phyloP scores from a whole-genome alignment of 2,888 invertebrate genomes.

The Myopa tessellatipennis region DNA sequence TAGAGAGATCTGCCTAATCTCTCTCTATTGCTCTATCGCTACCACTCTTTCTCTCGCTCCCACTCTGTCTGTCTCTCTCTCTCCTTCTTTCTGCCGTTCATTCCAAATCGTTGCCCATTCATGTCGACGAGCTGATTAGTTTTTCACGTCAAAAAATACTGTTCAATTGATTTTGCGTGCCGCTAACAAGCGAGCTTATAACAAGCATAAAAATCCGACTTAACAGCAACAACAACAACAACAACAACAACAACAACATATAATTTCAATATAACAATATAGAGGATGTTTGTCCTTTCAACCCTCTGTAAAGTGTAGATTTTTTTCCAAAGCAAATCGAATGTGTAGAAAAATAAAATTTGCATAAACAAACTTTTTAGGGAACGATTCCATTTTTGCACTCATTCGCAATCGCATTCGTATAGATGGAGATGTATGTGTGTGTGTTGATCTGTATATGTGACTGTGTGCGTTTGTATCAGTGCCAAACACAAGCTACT shows the following conservation, averaged over 20 bases:
- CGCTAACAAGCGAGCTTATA: background rate
- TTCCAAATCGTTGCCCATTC: background rate
- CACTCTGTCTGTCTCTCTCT: background rate
- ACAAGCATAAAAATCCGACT: background rate
- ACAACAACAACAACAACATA: slow-evolving; percentile 6
- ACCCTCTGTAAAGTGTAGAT: background rate
- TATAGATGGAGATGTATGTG: too few relatives aligned
- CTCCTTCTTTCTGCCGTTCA: background rate
- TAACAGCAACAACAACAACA: slow-evolving; percentile 14
- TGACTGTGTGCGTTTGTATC: too few relatives aligned
- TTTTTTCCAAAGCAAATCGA: background rate
- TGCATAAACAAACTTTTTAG: slow-evolving; percentile 7
- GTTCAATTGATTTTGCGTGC: slow-evolving; percentile 23
- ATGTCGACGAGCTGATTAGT: slow-evolving; percentile 35
- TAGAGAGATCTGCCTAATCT: background rate
- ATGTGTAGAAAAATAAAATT: slow-evolving; percentile 4
- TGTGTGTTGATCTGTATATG: too few relatives aligned
- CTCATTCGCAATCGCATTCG: background rate
- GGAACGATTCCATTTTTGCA: background rate
- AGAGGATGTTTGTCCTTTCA: background rate
- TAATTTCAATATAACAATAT: background rate
- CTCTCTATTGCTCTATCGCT: background rate
- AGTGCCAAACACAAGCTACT: too few relatives aligned
- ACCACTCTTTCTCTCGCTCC: too few relatives aligned
- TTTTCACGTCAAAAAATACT: slow-evolving; percentile 14